These are phyloP conservation scores for Ammodytes dubius DNA, from an alignment of 2,113 vertebrate species.

Conservation along the genomic window DNA sequence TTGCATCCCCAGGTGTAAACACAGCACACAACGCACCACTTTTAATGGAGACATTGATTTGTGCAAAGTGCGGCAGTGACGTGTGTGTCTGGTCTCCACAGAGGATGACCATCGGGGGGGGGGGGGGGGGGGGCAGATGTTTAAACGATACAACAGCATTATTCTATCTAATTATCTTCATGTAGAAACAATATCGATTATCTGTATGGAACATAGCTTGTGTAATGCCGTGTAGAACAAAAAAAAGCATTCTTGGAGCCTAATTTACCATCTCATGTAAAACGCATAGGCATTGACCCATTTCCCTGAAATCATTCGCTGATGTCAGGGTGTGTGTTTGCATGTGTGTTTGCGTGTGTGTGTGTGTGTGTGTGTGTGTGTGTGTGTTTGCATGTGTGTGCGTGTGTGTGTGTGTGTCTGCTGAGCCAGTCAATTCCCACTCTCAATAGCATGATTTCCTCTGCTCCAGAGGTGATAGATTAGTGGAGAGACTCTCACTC, in stretches of 20 bases:
- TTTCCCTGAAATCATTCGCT: not conserved
- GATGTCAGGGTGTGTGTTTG: not conserved
- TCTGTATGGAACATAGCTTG: no score
- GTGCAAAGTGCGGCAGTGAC: not conserved
- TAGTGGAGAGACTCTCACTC: slow-evolving; percentile 2
- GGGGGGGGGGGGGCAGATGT: no score
- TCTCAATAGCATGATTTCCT: slow-evolving; percentile 2
- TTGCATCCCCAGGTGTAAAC: slow-evolving; percentile 17
- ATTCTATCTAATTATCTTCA: not conserved
- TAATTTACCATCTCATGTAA: not conserved
- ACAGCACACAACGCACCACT: not conserved
- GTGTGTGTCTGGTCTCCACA: not conserved
- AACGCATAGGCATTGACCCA: rapidly evolving
- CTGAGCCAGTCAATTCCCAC: slow-evolving; percentile 5
- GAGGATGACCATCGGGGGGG: no score
- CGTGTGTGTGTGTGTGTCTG: not conserved
- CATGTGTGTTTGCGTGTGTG: not conserved
- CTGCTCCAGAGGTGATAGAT: slow-evolving; percentile 56
- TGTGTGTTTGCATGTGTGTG: not conserved
- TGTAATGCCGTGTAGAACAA: not conserved
- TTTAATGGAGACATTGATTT: slow-evolving; percentile 45
- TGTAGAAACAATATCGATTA: not conserved
- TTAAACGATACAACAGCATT: not conserved
- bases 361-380: not conserved
- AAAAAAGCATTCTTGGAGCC: not conserved